A percentile compares a stretch with the other conserved stretches of the same genome.
Evolutionary conservation across 2,113 vertebrate genomes (phyloP).

Genomic region (Varanus komodoensis): DNA sequence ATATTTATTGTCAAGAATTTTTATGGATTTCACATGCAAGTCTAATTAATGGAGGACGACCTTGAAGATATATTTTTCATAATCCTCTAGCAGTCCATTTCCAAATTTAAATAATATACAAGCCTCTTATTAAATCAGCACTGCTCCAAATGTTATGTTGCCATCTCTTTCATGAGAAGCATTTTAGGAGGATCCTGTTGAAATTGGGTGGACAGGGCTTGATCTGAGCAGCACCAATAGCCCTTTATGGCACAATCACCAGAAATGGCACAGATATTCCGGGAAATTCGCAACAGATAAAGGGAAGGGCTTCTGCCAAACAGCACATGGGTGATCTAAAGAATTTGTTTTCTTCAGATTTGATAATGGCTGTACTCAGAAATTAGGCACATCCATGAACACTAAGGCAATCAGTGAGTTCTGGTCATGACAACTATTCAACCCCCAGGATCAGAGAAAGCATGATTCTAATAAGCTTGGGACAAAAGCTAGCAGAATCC

Average conservation of each 20-base stretch:
- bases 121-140: not conserved
- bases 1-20: conserved; percentile 23
- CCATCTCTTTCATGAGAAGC: not conserved
- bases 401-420: not conserved
- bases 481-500: too few relatives aligned
- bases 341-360: not conserved
- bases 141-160: not conserved
- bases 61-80: conserved; percentile 14
- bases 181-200: not conserved
- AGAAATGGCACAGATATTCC: not conserved
- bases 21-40: not conserved
- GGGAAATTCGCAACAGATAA: not conserved
- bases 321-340: not conserved
- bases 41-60: not conserved
- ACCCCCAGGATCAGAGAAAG: not conserved
- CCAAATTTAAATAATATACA: not conserved
- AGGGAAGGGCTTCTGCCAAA: not conserved
- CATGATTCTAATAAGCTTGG: not conserved
- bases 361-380: not conserved
- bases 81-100: not conserved
- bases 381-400: not conserved
- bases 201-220: not conserved
- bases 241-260: not conserved
- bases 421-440: not conserved
- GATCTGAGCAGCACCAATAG: not conserved